Conservation (phyloP, 2,888 invertebrate species). For the Lasioglossum villosulum region DNA sequence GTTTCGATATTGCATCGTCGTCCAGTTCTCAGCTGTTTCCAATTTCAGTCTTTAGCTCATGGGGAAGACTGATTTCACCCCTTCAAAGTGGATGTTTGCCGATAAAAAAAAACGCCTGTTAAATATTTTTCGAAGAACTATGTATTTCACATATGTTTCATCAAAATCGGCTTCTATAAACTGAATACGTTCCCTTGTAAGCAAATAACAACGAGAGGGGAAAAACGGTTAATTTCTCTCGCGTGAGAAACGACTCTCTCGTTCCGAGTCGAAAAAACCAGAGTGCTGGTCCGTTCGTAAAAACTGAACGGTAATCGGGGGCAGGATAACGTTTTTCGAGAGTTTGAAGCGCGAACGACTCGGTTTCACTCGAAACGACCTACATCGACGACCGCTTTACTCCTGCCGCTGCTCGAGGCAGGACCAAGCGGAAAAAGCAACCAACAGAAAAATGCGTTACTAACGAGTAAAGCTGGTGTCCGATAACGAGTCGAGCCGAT, state of each 20-base stretch:
- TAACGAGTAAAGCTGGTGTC: slow-evolving; percentile 32
- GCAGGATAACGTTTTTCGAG: slow-evolving; percentile 18
- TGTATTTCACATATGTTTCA: too few species aligned
- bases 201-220: background rate
- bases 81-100: too few species aligned
- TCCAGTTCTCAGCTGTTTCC: too few species aligned
- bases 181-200: too few species aligned
- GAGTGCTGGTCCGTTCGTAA: background rate
- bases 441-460: background rate
- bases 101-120: too few species aligned
- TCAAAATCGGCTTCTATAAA: too few species aligned
- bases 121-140: too few species aligned
- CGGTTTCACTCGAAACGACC: slow-evolving; percentile 46
- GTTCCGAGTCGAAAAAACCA: background rate
- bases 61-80: too few species aligned
- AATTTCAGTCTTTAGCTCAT: too few species aligned
- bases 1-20: too few species aligned
- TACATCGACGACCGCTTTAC: slow-evolving; percentile 18
- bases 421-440: slow-evolving; percentile 20
- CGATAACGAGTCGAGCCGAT: slow-evolving; percentile 14
- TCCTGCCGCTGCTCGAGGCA: background rate
- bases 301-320: slow-evolving; percentile 1
- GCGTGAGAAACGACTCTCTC: background rate
- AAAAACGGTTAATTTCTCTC: background rate
- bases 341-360: slow-evolving; percentile 19